Base-by-base conservation (phyloP, 2,888 invertebrate genomes). In the Trichopria drosophilae region DNA sequence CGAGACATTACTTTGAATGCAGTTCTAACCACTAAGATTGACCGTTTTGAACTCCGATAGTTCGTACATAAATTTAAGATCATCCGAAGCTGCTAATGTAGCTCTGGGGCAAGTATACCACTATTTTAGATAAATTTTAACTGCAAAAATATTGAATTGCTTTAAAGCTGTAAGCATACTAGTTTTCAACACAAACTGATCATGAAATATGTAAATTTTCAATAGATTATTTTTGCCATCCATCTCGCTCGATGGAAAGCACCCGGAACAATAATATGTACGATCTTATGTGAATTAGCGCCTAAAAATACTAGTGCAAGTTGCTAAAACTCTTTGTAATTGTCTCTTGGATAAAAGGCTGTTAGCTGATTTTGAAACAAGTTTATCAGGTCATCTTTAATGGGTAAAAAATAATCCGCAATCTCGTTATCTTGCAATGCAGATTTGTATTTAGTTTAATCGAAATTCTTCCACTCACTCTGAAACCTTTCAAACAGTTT, bases 221-320 rank as follows among this genome's bases (percentile, higher is more conserved):
- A 13, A 12, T 34, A 34, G 19, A 34, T 34, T 24, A 61, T 59
- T 56, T 52, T 64, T 29, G 59, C 58, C 62, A 67, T 65, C 63
- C 63, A 64, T 46, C 59, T 44, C 40, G 64, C 64, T 57, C 64
- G 60, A 56, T 66, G 64, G 58, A 62, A 54, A n/a, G 58, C 62
- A 40, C 53, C 61, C 39, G 61, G 60, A 44, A 57, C 40, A 22
- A 52, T 6, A 46, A 60, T 59, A 49, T 59, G 51, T 28, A 61
- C 12, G 7, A 12, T 28, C 12, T 18, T 3, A 2, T 18, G 24
- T 18, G 28, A 10, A 19, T 12, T 16, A 2, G 4, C 28, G 12
- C 26, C 28, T 10, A 45, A 28, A 28, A 45, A 45, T 5, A 45
- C 13, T 6, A 12, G 19, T 7, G 36, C 16, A 2, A 45, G 20